Percentiles rank a stretch among this genome's conserved stretches.
Conservation (phyloP, 2,888 invertebrate genomes). For the Timema cristinae region DNA sequence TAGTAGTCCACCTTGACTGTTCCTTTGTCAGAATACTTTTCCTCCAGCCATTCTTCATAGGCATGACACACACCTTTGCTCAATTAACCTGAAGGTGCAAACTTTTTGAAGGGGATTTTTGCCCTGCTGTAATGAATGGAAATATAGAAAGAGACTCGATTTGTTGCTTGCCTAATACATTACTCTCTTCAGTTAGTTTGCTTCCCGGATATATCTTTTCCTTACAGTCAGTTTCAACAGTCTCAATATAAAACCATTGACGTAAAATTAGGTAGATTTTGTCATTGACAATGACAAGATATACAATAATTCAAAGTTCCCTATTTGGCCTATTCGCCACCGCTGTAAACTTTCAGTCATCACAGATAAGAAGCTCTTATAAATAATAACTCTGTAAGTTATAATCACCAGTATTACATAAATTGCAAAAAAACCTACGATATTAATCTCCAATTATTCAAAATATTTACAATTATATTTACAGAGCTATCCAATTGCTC, state of each 20-base stretch:
- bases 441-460: background rate
- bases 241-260: background rate
- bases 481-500: background rate
- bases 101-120: background rate
- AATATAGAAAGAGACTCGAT: background rate
- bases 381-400: constrained; percentile 5
- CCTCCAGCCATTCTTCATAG: background rate
- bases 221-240: constrained; percentile 3
- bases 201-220: background rate
- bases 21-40: background rate
- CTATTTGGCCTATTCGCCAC: constrained; percentile 10
- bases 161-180: background rate
- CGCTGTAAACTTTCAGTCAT: background rate
- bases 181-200: too few species aligned
- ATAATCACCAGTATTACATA: background rate
- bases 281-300: background rate
- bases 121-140: constrained; percentile 12
- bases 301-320: background rate
- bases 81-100: background rate
- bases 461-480: background rate
- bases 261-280: too few species aligned
- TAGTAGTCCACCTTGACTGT: background rate
- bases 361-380: background rate
- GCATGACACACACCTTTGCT: background rate
- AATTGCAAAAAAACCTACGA: background rate